Percentiles rank a stretch among this genome's conserved stretches.
phyloP scores from a whole-genome alignment of 1,140 invertebrate species.

The Drosophila setifemur region DNA sequence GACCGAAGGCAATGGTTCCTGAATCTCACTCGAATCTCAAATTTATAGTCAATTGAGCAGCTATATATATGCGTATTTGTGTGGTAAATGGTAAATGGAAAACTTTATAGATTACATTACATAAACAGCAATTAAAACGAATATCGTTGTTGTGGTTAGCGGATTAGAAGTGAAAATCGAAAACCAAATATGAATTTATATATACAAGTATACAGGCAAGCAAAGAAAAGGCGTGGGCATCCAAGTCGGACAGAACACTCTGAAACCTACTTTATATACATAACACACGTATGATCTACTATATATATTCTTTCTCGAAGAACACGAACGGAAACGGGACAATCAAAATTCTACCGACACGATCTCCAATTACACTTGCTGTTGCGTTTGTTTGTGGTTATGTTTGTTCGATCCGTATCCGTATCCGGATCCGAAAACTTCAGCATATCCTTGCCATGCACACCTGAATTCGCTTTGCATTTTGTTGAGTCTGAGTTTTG shows the following conservation, averaged over 20 bases:
- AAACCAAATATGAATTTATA: constrained; percentile 51
- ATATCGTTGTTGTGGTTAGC: constrained; percentile 72
- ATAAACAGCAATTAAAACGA: constrained; percentile 58
- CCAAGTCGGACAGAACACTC: constrained; percentile 26
- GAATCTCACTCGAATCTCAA: constrained; percentile 27
- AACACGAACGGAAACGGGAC: constrained; percentile 71
- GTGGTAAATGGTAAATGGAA: constrained; percentile 29
- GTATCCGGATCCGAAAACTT: constrained; percentile 14
- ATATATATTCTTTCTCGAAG: no score
- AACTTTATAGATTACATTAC: constrained; percentile 29
- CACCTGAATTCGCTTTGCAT: constrained; percentile 33
- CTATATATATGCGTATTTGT: constrained; percentile 33
- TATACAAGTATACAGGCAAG: constrained; percentile 34
- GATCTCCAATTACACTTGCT: constrained; percentile 46
- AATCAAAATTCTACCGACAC: constrained; percentile 76
- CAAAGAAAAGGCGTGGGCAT: neutral
- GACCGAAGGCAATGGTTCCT: neutral
- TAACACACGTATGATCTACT: constrained; percentile 37
- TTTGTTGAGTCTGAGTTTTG: constrained; percentile 19
- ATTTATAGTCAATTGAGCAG: constrained; percentile 50
- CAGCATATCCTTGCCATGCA: constrained; percentile 43
- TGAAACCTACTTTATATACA: constrained; percentile 36
- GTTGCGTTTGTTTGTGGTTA: constrained; percentile 41
- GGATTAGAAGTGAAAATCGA: constrained; percentile 25
- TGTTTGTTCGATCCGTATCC: constrained; percentile 35